These are phyloP conservation scores for Micropterix aruncella DNA, from an alignment of 2,888 invertebrate genomes.

Conservation along the genomic window DNA sequence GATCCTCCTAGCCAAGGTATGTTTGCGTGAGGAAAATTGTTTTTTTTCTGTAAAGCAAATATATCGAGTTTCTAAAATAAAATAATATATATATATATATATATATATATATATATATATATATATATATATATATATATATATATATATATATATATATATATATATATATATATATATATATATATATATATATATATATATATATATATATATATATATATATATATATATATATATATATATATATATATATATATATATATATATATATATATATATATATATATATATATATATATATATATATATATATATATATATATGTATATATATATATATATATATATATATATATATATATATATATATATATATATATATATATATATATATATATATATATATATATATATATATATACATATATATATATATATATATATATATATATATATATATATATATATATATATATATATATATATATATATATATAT, in stretches of 20 bases:
- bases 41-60: too few species aligned
- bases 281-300: not conserved
- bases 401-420: not conserved
- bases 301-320: not conserved
- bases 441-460: not conserved
- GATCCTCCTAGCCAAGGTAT: too few species aligned
- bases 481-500: not conserved
- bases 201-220: not conserved
- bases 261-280: not conserved
- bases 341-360: not conserved
- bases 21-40: too few species aligned
- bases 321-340: not conserved
- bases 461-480: not conserved
- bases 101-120: too few species aligned
- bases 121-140: too few species aligned
- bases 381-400: not conserved
- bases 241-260: not conserved
- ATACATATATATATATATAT: not conserved
- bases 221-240: not conserved
- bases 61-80: too few species aligned
- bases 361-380: not conserved
- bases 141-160: too few species aligned
- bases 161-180: too few species aligned
- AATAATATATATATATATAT: too few species aligned
- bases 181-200: not conserved